These are phyloP conservation scores for Climacteris rufus DNA, from an alignment of 2,113 vertebrate species.

Conservation along the genomic window DNA sequence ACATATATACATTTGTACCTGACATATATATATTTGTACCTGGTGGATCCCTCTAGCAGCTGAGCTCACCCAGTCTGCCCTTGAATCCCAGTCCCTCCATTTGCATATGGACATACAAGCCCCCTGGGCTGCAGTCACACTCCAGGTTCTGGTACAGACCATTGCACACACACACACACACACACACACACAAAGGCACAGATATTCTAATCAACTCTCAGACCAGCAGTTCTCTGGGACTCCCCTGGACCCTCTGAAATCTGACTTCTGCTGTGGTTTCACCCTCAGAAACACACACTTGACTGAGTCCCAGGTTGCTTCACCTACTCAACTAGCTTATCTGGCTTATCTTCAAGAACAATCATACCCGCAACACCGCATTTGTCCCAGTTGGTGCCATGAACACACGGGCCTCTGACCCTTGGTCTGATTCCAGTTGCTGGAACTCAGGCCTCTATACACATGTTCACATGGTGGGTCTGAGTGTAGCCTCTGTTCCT, in stretches of 20 bases:
- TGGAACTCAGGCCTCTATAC: not conserved
- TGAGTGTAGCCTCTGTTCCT: not conserved
- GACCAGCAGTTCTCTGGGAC: not conserved
- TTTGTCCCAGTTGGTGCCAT: not conserved
- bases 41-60: not conserved
- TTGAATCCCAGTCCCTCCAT: not conserved
- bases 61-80: not conserved
- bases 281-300: not conserved
- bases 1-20: not conserved
- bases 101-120: accelerated
- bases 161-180: accelerated
- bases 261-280: not conserved
- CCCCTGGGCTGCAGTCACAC: not conserved
- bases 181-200: not conserved
- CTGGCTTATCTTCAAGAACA: not conserved
- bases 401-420: not conserved
- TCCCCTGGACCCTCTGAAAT: not conserved
- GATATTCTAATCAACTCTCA: not conserved
- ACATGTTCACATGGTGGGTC: accelerated
- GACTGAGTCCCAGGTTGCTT: not conserved
- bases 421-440: not conserved
- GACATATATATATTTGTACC: not conserved
- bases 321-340: accelerated
- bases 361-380: accelerated
- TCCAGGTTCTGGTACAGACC: not conserved